phyloP scores from a whole-genome alignment of 2,113 vertebrate genomes.

The Marmota monax region DNA sequence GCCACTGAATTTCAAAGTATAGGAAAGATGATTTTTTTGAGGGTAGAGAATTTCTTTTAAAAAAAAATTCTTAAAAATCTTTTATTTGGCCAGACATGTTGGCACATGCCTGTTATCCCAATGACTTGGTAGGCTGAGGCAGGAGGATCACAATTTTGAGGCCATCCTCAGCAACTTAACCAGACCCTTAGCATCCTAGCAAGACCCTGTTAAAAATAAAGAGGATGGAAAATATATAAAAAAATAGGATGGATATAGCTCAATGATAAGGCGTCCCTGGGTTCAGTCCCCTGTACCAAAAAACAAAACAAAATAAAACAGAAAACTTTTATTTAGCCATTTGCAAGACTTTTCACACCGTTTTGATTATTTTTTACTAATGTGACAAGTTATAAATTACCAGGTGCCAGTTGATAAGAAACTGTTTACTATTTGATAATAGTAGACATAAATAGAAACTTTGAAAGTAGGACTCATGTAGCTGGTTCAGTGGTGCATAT shows the following conservation, averaged over 20 bases:
- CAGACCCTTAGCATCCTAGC: no score
- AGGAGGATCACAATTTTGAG: no score
- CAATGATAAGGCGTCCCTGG: no score
- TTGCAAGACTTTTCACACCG: constrained; percentile 3
- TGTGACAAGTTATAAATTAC: neutral
- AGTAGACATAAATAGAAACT: constrained; percentile 13
- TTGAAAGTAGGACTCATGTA: neutral
- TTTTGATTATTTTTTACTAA: neutral
- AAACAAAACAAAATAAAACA: neutral
- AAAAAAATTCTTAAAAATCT: neutral
- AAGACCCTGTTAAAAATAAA: no score
- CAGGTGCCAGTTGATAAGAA: neutral
- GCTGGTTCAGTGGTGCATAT: no score
- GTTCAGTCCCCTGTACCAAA: no score
- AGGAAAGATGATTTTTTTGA: neutral
- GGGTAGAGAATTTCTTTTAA: constrained; percentile 5
- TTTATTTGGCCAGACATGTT: neutral
- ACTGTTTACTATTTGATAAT: neutral
- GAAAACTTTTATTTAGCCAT: neutral
- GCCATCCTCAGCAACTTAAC: no score
- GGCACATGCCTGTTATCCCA: no score
- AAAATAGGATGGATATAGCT: no score
- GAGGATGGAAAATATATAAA: no score
- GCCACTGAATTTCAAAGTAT: constrained; percentile 26
- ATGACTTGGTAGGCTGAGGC: no score